Evolutionary conservation across 2,113 vertebrate species (phyloP).

Genomic region (Alosa alosa): DNA sequence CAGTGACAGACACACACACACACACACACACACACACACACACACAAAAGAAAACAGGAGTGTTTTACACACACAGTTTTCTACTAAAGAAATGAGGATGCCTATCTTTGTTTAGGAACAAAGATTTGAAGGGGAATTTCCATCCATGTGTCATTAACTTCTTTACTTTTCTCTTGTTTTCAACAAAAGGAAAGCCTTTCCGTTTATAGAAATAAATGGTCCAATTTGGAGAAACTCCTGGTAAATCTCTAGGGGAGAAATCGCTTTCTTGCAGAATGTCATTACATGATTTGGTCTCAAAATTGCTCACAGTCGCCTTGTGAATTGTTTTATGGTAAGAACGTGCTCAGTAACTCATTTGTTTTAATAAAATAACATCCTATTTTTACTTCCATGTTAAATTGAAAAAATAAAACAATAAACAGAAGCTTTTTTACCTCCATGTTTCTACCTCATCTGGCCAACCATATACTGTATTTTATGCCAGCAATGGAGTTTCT

Average conservation of each 20-base stretch:
- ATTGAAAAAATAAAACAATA: no score
- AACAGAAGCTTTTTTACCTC: background rate
- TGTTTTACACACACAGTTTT: background rate
- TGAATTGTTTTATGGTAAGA: constrained; percentile 17
- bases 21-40: constrained; percentile 56
- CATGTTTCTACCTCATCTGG: background rate
- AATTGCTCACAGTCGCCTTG: background rate
- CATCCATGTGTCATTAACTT: constrained; percentile 2
- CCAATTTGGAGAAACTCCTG: background rate
- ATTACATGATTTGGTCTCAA: background rate
- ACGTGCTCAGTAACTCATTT: constrained; percentile 1
- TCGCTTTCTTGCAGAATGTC: background rate
- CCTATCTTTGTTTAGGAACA: background rate
- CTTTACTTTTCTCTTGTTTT: constrained; percentile 19
- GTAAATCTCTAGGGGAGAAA: background rate
- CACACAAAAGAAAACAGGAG: constrained; percentile 54
- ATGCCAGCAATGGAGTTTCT: background rate
- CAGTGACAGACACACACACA: constrained; percentile 54
- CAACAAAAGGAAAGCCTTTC: constrained; percentile 11
- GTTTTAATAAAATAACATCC: constrained; percentile 10
- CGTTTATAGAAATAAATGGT: background rate
- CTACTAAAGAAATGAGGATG: constrained; percentile 27
- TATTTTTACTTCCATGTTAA: background rate
- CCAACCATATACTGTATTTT: background rate
- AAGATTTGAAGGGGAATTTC: constrained; percentile 50